A percentile compares a stretch with the other conserved stretches of the same genome.
Evolutionary conservation across 1,140 invertebrate species (phyloP).

Genomic region (Leptopilina boulardi): DNA sequence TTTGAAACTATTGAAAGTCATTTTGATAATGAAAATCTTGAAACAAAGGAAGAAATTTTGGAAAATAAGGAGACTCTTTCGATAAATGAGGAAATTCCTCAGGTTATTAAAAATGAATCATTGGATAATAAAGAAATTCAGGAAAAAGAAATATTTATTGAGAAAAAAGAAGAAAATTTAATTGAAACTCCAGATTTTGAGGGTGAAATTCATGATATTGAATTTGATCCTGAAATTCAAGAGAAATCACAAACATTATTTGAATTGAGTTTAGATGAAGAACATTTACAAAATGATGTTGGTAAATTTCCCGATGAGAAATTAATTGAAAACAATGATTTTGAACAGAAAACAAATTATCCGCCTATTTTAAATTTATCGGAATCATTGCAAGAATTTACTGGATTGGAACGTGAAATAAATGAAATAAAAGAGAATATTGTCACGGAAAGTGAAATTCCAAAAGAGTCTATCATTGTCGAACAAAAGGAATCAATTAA

Average conservation of each 20-base stretch:
- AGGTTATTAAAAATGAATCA: neutral
- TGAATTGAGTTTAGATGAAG: neutral
- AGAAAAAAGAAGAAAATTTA: constrained; percentile 33
- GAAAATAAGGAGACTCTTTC: neutral
- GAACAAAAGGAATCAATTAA: constrained; percentile 46
- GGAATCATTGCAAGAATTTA: constrained; percentile 66
- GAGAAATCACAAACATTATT: constrained; percentile 17
- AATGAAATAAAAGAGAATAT: constrained; percentile 39
- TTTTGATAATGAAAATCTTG: neutral
- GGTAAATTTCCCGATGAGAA: neutral
- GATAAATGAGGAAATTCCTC: neutral
- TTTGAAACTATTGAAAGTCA: neutral
- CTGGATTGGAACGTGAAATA: constrained; percentile 59
- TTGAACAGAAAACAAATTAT: constrained; percentile 8
- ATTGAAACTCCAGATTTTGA: neutral
- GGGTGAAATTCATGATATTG: constrained; percentile 6
- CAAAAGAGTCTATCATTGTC: constrained; percentile 47
- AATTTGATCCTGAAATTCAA: constrained; percentile 1
- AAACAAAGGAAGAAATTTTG: neutral
- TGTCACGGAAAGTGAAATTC: constrained; percentile 43
- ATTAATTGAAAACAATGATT: neutral
- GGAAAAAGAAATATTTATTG: constrained; percentile 47
- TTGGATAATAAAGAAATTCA: constrained; percentile 44
- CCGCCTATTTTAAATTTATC: constrained; percentile 53
- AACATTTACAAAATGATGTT: constrained; percentile 8